These are phyloP conservation scores for Etheostoma perlongum DNA, from an alignment of 2,797 vertebrate species.

Conservation along the genomic window DNA sequence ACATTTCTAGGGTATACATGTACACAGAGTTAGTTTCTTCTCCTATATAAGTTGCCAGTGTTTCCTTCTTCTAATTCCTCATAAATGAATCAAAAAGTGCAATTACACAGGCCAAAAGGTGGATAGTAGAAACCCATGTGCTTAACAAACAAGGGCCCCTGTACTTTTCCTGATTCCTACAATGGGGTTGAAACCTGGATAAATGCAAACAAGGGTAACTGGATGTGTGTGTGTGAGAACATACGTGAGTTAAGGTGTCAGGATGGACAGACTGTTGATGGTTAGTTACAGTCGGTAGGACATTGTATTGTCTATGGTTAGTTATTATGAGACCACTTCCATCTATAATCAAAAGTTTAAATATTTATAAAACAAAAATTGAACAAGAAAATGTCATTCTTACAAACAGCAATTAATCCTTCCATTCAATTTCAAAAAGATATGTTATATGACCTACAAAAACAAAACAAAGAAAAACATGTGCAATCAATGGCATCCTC, in stretches of 20 bases:
- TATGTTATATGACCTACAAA: constrained; percentile 79
- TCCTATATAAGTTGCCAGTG: constrained; percentile 55
- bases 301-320: constrained; percentile 59
- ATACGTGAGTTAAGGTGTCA: constrained; percentile 36
- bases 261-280: constrained; percentile 42
- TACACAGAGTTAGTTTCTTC: constrained; percentile 68
- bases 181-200: constrained; percentile 16
- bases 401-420: constrained; percentile 73
- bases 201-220: constrained; percentile 23
- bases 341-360: constrained; percentile 73
- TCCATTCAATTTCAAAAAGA: constrained; percentile 74
- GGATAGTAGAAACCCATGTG: constrained; percentile 36
- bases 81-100: constrained; percentile 70
- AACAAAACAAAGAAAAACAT: constrained; percentile 51
- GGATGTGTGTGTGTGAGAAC: constrained; percentile 45
- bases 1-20: constrained; percentile 66
- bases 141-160: constrained; percentile 16
- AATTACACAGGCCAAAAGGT: constrained; percentile 53
- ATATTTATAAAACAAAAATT: constrained; percentile 66
- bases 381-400: constrained; percentile 43
- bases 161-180: constrained; percentile 21
- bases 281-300: constrained; percentile 49
- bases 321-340: constrained; percentile 66
- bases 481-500: constrained; percentile 80
- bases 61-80: constrained; percentile 52